Conservation (phyloP, 2,888 invertebrate genomes). For the Ichneumoninae sp. region DNA sequence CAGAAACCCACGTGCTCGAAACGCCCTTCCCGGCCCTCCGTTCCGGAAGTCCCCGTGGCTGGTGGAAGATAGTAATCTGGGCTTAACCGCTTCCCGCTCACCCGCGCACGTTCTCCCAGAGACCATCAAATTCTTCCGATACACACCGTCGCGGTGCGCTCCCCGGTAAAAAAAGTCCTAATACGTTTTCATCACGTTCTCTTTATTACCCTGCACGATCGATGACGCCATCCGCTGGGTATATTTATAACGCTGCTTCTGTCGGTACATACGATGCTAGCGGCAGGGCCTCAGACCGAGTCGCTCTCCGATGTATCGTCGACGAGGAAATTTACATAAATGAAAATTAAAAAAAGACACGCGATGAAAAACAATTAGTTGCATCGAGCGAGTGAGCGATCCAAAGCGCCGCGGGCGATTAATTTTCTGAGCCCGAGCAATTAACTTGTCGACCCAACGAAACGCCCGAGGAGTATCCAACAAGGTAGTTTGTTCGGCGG, state of each 20-base stretch:
- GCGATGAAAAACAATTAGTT: neutral
- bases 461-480: neutral
- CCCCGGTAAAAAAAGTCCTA: constrained; percentile 1
- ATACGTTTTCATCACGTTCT: constrained; percentile 23
- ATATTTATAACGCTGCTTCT: neutral
- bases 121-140: constrained; percentile 24
- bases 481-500: neutral
- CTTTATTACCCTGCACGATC: constrained; percentile 2
- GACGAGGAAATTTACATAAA: neutral
- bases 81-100: constrained; percentile 31
- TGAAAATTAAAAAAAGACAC: neutral
- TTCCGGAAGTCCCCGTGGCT: constrained; percentile 8
- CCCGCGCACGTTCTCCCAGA: constrained; percentile 30
- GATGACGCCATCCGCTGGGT: neutral
- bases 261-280: neutral
- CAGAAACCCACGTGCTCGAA: constrained; percentile 48
- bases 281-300: too few relatives aligned
- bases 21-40: constrained; percentile 7
- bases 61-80: constrained; percentile 40
- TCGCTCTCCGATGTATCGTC: neutral
- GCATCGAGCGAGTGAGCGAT: neutral
- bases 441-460: neutral
- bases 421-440: too few relatives aligned
- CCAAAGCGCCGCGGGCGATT: too few relatives aligned
- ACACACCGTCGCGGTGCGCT: neutral